Evolutionary conservation across 2,113 vertebrate genomes (phyloP).

Genomic region (Odocoileus virginianus): DNA sequence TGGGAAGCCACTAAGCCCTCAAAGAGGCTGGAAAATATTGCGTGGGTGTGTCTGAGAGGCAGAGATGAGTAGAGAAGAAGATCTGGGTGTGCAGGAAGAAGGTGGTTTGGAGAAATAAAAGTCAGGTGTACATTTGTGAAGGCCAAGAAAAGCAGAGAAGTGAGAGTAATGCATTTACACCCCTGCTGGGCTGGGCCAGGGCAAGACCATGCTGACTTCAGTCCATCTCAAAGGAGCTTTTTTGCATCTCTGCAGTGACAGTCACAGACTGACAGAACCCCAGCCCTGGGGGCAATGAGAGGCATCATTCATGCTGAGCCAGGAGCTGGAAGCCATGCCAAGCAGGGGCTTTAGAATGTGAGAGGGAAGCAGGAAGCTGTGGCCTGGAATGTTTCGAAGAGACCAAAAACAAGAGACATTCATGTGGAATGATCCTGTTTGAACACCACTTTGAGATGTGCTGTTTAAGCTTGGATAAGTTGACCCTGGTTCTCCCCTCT

Average conservation of each 20-base stretch:
- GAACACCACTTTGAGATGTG: constrained; percentile 13
- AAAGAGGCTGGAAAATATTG: neutral
- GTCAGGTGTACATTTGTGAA: neutral
- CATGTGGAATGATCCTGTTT: constrained; percentile 20
- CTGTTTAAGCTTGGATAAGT: neutral
- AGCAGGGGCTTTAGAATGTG: constrained; percentile 53
- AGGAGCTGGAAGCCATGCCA: constrained; percentile 59
- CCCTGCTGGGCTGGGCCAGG: neutral
- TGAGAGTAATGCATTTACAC: constrained; percentile 11
- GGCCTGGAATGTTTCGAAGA: constrained; percentile 50
- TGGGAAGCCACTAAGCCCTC: neutral
- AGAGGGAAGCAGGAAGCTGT: constrained; percentile 64
- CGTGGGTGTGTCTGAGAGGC: neutral
- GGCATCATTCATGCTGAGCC: constrained; percentile 72
- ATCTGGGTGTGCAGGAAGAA: neutral
- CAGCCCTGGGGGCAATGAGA: constrained; percentile 54
- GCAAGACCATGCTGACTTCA: constrained; percentile 32
- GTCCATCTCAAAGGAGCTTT: constrained; percentile 38
- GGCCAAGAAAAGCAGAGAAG: constrained; percentile 38
- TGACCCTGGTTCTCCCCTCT: neutral
- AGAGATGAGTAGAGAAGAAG: neutral
- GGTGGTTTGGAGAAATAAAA: neutral
- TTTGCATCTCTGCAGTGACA: constrained; percentile 52
- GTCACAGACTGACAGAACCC: constrained; percentile 51
- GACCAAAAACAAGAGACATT: constrained; percentile 23